Conservation (phyloP, 2,113 vertebrate genomes). For the Chelonoidis abingdonii region DNA sequence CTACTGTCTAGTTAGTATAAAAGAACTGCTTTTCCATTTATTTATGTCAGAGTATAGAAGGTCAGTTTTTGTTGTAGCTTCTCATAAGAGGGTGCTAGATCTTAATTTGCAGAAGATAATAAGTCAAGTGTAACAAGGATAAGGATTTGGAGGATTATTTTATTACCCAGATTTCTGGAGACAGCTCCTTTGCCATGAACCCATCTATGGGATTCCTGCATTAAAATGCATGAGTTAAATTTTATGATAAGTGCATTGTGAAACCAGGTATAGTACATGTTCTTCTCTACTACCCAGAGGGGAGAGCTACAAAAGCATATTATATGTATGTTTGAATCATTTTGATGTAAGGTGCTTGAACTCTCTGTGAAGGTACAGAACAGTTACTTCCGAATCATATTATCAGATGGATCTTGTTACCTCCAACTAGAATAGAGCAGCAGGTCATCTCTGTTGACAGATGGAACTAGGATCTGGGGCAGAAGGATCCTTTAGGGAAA, state of each 20-base stretch:
- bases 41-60: fast-evolving
- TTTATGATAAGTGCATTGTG: background rate
- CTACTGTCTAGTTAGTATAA: background rate
- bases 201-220: background rate
- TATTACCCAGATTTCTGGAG: background rate
- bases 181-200: background rate
- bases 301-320: background rate
- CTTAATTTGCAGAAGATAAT: background rate
- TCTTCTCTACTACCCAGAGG: background rate
- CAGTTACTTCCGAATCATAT: conserved; percentile 8
- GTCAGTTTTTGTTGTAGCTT: background rate
- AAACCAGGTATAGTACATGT: background rate
- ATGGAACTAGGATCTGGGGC: background rate
- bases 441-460: background rate
- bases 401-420: background rate
- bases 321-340: background rate
- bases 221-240: background rate
- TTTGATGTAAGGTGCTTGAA: fast-evolving
- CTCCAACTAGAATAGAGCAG: background rate
- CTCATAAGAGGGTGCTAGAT: background rate
- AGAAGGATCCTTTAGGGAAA: background rate
- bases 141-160: background rate
- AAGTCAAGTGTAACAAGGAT: background rate
- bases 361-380: background rate
- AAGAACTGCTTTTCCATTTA: background rate